phyloP scores from a whole-genome alignment of 2,113 vertebrate species.

The Gavia stellata region DNA sequence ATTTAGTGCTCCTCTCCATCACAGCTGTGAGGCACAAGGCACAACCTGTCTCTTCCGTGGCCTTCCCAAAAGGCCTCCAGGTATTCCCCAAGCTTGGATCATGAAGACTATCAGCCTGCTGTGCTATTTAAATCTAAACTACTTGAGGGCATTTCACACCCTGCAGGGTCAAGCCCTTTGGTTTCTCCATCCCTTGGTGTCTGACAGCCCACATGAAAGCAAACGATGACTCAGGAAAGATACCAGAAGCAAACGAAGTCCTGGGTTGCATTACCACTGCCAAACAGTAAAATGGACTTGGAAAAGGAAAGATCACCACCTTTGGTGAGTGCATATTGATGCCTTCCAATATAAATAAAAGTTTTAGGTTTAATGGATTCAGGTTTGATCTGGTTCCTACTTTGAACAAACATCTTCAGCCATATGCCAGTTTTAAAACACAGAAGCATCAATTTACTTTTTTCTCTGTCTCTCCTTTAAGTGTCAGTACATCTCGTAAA shows the following conservation, averaged over 20 bases:
- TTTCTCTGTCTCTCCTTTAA: not conserved
- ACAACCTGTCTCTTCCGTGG: not conserved
- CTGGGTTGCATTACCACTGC: not conserved
- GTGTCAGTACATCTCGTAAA: not conserved
- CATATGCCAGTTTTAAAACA: not conserved
- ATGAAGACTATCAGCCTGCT: not conserved
- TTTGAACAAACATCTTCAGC: not conserved
- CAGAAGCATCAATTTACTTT: not conserved
- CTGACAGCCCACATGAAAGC: not conserved
- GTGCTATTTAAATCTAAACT: not conserved
- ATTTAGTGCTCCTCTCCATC: not conserved
- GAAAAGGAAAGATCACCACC: not conserved
- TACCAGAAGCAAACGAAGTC: accelerated
- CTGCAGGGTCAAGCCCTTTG: not conserved
- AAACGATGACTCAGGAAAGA: not conserved
- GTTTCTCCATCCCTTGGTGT: not conserved
- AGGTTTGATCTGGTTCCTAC: not conserved
- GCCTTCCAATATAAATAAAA: not conserved
- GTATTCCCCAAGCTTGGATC: not conserved
- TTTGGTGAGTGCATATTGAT: not conserved
- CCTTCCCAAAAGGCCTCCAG: not conserved
- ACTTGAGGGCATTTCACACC: not conserved
- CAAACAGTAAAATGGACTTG: not conserved
- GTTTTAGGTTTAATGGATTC: not conserved
- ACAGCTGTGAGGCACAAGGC: not conserved